Evolutionary conservation across 2,888 invertebrate genomes (phyloP).

Genomic region (Biston betularia): DNA sequence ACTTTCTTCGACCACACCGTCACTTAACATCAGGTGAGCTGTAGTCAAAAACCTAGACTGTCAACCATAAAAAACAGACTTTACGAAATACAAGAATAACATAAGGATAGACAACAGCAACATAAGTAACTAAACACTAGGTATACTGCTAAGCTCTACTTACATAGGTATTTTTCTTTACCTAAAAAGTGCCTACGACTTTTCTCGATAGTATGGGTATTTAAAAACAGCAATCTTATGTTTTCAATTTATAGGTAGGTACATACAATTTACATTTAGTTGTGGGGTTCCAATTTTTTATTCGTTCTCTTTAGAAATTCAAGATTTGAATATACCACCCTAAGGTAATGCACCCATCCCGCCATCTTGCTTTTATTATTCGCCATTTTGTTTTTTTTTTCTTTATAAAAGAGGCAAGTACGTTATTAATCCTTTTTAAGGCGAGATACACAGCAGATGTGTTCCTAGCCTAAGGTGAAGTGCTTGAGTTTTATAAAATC

Average conservation of each 20-base stretch:
- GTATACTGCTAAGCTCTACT: no score
- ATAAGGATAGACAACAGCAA: no score
- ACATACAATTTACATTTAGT: not conserved
- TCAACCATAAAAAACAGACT: no score
- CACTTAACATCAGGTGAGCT: no score
- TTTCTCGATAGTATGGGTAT: no score
- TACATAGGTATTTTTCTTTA: no score
- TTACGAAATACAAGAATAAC: no score
- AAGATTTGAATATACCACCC: constrained; percentile 41
- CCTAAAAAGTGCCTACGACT: no score
- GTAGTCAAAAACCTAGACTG: no score
- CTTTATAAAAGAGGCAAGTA: constrained; percentile 68
- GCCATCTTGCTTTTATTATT: constrained; percentile 75
- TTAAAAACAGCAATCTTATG: not conserved
- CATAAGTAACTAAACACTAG: no score
- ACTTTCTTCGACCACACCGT: no score
- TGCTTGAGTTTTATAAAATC: constrained; percentile 40
- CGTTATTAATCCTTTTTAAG: constrained; percentile 69
- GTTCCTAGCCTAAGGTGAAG: constrained; percentile 62
- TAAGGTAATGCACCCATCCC: constrained; percentile 64
- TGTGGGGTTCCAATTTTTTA: not conserved
- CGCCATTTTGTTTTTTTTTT: constrained; percentile 74
- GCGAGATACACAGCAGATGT: constrained; percentile 64
- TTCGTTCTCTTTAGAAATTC: constrained; percentile 13
- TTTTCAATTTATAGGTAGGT: no score